Evolutionary conservation across 2,888 invertebrate genomes (phyloP).

Genomic region (Drepanosiphum platanoidis): DNA sequence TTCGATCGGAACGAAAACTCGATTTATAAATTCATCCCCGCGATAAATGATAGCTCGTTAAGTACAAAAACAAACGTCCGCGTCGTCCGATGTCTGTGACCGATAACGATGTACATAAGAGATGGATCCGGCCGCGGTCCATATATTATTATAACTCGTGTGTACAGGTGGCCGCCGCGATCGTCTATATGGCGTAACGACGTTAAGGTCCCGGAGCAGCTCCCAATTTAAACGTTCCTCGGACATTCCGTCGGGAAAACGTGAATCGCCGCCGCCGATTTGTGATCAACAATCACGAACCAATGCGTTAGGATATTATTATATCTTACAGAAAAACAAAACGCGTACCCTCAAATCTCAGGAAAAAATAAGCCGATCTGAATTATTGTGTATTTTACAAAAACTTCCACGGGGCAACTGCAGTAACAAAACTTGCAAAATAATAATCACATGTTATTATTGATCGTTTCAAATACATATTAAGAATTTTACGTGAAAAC

Average conservation of each 20-base stretch:
- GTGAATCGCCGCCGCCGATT: too few species aligned
- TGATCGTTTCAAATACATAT: too few species aligned
- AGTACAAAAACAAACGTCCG: not conserved
- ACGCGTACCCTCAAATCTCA: too few species aligned
- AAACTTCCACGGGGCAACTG: too few species aligned
- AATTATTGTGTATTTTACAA: too few species aligned
- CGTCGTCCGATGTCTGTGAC: conserved; percentile 38
- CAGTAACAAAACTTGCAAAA: too few species aligned
- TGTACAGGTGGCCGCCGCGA: not conserved
- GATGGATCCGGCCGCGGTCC: not conserved
- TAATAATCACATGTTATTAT: too few species aligned
- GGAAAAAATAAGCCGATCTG: too few species aligned
- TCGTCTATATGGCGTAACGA: not conserved
- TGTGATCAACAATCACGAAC: too few species aligned
- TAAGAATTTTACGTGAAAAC: too few species aligned
- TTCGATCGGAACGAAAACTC: conserved; percentile 33
- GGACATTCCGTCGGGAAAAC: not conserved
- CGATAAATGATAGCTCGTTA: conserved; percentile 42
- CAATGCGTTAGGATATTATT: too few species aligned
- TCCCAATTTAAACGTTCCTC: conserved; percentile 3
- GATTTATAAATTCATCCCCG: conserved; percentile 25
- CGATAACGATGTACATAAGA: conserved; percentile 34
- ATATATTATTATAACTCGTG: conserved; percentile 1
- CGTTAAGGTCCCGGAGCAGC: not conserved
- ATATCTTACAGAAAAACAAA: too few species aligned